Evolutionary conservation across 1,140 invertebrate species (phyloP).

Genomic region (Coelopa frigida): DNA sequence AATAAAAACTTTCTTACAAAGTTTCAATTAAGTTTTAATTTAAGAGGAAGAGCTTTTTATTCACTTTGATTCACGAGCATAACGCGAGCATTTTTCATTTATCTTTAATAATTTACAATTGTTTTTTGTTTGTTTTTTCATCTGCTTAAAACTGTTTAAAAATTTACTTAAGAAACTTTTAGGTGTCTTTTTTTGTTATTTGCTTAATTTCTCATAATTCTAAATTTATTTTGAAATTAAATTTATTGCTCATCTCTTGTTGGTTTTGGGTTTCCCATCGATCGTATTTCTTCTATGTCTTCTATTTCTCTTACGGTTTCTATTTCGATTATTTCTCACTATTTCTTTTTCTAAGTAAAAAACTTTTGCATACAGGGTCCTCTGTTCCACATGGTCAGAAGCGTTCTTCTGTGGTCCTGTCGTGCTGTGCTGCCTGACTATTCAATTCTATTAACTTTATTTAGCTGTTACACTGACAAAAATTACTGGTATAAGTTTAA

Average conservation of each 20-base stretch:
- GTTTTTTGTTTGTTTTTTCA: not conserved
- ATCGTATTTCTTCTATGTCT: not conserved
- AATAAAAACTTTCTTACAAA: too few species aligned
- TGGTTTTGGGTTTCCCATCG: not conserved
- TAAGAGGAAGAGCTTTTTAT: too few species aligned
- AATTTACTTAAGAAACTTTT: not conserved
- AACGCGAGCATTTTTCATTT: not conserved
- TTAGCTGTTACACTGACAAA: too few species aligned
- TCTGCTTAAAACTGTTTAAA: not conserved
- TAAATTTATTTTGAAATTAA: not conserved
- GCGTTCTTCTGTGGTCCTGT: too few species aligned
- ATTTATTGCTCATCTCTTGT: not conserved
- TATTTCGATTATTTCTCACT: conserved; percentile 2
- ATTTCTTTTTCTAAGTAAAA: conserved; percentile 9
- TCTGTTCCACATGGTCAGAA: too few species aligned
- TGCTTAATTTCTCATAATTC: conserved; percentile 3
- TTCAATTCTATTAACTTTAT: too few species aligned
- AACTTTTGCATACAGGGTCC: too few species aligned
- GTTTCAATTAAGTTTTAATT: too few species aligned
- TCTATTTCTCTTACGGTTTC: conserved; percentile 2
- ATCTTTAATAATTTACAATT: conserved; percentile 3
- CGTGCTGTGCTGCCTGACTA: too few species aligned
- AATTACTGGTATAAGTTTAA: too few species aligned
- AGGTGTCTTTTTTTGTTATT: not conserved
- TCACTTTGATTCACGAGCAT: not conserved